Base-by-base conservation (phyloP, 2,113 vertebrate genomes). In the Octodon degus region DNA sequence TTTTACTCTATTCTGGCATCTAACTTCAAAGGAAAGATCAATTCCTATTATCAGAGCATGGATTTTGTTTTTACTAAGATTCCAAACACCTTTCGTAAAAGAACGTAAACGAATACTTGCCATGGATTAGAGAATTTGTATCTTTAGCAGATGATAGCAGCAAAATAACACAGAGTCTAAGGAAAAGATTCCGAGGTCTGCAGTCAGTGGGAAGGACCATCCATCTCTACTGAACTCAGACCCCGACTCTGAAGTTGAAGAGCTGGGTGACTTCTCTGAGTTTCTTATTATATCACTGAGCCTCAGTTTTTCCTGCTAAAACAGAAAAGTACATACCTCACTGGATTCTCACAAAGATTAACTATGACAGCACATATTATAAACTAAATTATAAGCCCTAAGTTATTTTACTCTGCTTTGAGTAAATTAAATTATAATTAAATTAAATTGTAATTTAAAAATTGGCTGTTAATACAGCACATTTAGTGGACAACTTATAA, bases 21-120 rank as follows among this genome's bases (percentile, higher is more conserved):
- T 83, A 72, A 30, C n/a, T 43, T 96, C 60, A 62, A 87, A 90
- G n/a, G 10, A 89, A 93, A 88, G 77, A 91, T 90, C 43, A 65
- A 92, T 92, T 92, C 37, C 77, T 80, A 96, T 86, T 77, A 65
- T 47, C n/a, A 34, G 17, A 55, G 8, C 13, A 82, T 90, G 11
- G 25, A 32, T 24, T 77, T 94, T 47, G 32, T 79, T 68, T 80
- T 34, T 7, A 83, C 27, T 27, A 81, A 43, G 40, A 67, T 91
- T 30, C 24, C 80, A 86, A 62, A 47, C 83, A 7, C 55, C 20
- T 79, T 93, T 80, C 12, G 55, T 80, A 30, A 74, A 86, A 72
- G 55, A 93, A 81, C 86, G 60, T 90, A 53, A 34, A 88, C 90
- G 50, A 76, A 60, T 17, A 24, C 13, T 86, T 93, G 11, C 13